phyloP scores from a whole-genome alignment of 2,888 invertebrate species.

The Leptinotarsa peninsularis region DNA sequence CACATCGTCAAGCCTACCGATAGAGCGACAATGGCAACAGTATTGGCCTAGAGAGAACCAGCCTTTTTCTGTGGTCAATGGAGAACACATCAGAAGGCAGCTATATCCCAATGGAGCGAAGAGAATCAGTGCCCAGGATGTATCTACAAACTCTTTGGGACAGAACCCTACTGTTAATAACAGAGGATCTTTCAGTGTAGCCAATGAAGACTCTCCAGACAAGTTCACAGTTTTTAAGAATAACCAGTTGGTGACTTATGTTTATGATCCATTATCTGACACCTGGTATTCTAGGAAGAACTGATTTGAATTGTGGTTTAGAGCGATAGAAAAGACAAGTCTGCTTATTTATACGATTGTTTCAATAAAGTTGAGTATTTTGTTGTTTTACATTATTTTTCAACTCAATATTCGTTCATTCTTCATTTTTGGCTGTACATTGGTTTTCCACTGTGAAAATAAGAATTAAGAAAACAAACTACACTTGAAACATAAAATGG shows the following conservation, averaged over 20 bases:
- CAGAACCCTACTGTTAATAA: not conserved
- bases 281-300: constrained; percentile 6
- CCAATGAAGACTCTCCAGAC: not conserved
- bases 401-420: not conserved
- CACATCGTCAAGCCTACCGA: not conserved
- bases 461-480: too few relatives aligned
- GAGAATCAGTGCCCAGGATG: not conserved
- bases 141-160: not conserved
- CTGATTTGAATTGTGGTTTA: not conserved
- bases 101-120: not conserved
- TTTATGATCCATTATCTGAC: constrained; percentile 19
- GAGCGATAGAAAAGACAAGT: not conserved
- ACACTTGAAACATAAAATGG: too few relatives aligned
- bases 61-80: not conserved
- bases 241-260: constrained; percentile 13
- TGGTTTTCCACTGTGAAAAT: too few relatives aligned
- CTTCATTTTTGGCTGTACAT: too few relatives aligned
- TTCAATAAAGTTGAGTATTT: not conserved
- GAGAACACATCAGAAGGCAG: not conserved
- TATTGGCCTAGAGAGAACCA: constrained; percentile 9
- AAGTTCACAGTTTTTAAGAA: constrained; percentile 1
- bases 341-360: not conserved
- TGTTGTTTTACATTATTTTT: not conserved
- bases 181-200: not conserved
- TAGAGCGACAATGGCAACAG: not conserved